Evolutionary conservation across 2,113 vertebrate species (phyloP), one percentile per base, ranked within the genome.

Genomic region (Typhlomys cinereus): DNA sequence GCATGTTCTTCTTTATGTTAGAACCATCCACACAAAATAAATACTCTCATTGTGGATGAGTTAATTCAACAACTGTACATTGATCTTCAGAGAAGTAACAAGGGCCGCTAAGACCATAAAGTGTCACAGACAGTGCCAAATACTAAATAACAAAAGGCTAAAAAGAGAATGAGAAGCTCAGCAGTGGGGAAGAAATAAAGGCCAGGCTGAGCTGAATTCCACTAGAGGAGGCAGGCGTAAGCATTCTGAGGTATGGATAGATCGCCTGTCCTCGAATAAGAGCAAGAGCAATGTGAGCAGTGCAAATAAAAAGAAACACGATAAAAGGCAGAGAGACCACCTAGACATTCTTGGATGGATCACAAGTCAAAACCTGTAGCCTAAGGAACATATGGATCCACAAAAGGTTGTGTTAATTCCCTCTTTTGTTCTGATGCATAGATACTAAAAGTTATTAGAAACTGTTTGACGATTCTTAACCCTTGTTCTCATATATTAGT

Each of bases 121-220:
- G 20, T 66, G 31, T 17, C 52, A 66, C 27, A n/a, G 5, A 64
- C 0, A 25, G 21, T 54, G 34, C n/a, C 31, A 57, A 76, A 85
- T 34, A 15, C 2, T 73, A 34, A 41, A 5, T 21, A 13, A 27
- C 36, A 39, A 85, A 74, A 78, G 34, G 61, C 6, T 7, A 36
- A 29, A 12, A 36, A 10, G 27, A 4, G 4, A 0, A 7, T 25
- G 25, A 46, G 17, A 9, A 6, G 4, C 3, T 7, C 15, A 7
- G 27, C 14, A 29, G 27, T 12, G n/a, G 3, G 25, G 31, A 12
- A n/a, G 18, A 7, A 20, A 17, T n/a, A 70, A 70, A 46, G 50
- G 25, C 46, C 39, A 57, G 12, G 21, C 7, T 18, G 25, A 76
- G n/a, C n/a, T n/a, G 44, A 48, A 39, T 4, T n/a, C 48, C 36